These are phyloP conservation scores for Drosophila simulans DNA, from an alignment of 1,140 invertebrate genomes.

Conservation along the genomic window DNA sequence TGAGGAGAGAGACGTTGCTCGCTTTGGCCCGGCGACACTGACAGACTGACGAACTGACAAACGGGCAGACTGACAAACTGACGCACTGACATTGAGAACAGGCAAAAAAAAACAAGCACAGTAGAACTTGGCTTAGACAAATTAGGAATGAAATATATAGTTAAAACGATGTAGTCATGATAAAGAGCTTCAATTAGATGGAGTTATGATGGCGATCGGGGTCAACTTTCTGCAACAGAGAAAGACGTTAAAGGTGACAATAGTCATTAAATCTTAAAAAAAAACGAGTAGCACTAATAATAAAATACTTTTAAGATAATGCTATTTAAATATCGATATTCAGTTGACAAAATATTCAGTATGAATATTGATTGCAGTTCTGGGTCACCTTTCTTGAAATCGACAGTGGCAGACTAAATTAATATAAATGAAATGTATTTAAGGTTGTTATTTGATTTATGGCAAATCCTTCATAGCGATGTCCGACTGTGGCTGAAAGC, in stretches of 20 bases:
- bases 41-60: conserved; percentile 67
- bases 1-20: conserved; percentile 56
- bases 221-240: neutral
- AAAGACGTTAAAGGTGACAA: neutral
- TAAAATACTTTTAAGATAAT: too few species aligned
- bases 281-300: too few species aligned
- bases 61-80: conserved; percentile 63
- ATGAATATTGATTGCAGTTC: neutral
- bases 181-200: neutral
- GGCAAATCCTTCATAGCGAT: too few species aligned
- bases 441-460: too few species aligned
- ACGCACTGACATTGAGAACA: conserved; percentile 69
- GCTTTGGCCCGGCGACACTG: conserved; percentile 54
- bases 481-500: conserved; percentile 11
- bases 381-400: neutral
- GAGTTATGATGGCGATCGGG: neutral
- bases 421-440: too few species aligned
- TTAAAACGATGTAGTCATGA: neutral
- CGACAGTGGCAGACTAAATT: too few species aligned
- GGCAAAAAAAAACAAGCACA: conserved; percentile 31
- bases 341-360: too few species aligned
- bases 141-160: neutral
- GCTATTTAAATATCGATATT: too few species aligned
- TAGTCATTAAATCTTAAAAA: too few species aligned
- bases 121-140: neutral